These are phyloP conservation scores for Actinemys pallida DNA, from an alignment of 2,113 vertebrate species.

Conservation along the genomic window DNA sequence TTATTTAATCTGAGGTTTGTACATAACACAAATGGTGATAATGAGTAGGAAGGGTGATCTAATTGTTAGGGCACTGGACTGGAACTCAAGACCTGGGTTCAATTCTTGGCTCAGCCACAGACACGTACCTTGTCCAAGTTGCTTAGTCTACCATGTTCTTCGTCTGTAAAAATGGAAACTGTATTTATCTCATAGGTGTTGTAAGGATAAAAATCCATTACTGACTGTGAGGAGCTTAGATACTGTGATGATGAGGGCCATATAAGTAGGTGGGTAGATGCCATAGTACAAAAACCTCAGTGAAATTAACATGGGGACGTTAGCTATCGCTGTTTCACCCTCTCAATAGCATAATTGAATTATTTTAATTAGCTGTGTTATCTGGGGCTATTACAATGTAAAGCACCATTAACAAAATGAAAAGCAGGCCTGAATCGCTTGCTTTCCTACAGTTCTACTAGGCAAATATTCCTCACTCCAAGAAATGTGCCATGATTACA, in stretches of 20 bases:
- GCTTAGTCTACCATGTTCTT: background rate
- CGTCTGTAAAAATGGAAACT: background rate
- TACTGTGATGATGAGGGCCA: background rate
- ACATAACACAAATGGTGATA: background rate
- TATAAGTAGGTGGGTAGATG: background rate
- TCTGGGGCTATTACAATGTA: background rate
- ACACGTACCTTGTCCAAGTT: background rate
- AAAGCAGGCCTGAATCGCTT: background rate
- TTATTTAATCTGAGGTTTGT: background rate
- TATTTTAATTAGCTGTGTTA: accelerated
- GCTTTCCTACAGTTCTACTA: background rate
- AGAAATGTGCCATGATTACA: background rate
- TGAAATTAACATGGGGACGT: background rate
- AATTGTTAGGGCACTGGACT: slow-evolving; percentile 7
- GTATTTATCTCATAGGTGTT: background rate
- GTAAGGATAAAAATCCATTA: background rate
- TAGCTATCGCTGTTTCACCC: background rate
- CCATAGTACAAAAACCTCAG: background rate
- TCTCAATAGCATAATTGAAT: background rate
- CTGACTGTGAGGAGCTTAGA: background rate
- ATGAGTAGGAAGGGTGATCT: background rate
- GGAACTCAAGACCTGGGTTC: background rate
- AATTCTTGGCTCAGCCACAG: slow-evolving; percentile 8
- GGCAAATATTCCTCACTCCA: background rate
- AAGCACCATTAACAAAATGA: background rate